Evolutionary conservation across 2,888 invertebrate species (phyloP), one percentile per base, ranked within the genome.

Genomic region (Lycia hirtaria): DNA sequence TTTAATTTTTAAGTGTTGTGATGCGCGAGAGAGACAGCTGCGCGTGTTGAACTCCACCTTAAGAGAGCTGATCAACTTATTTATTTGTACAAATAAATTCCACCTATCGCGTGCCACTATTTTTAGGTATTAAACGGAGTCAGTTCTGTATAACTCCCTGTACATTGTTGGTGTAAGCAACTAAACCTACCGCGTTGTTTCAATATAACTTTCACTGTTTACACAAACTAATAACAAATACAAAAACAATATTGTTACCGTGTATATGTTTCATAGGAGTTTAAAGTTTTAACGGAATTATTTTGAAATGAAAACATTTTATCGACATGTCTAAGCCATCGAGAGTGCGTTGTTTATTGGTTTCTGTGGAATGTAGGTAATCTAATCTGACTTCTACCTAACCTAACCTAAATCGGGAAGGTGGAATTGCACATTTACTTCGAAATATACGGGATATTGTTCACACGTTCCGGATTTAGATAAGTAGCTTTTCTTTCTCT

Each of bases 251-350:
- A 20, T 44, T 14, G n/a, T 26, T 48, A 28, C 33, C 20, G 35
- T 19, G 32, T 26, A 19, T 14, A 41, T 33, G 40, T 38, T 28
- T 40, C 19, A 47, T 51, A 26, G 37, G 45, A 45, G 45, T 50
- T 32, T 33, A 15, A 45, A 33, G 10, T 24, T 51, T 45, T 6
- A 19, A 24, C 7, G 47, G 51, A 51, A 40, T 28, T 41, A 51
- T 40, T 12, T 55, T 45, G 40, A 54, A 49, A 49, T 37, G n/a
- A 43, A 47, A 50, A 40, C 50, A 45, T 50, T 26, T 48, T 33
- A 43, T 43, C 35, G 43, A 43, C 15, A 24, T 37, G 14, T 37
- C 49, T 49, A 15, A 32, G 56, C 56, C 56, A 56, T 56, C 49
- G 44, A 50, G 44, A 56, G 9, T 19, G 10, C 9, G 40, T 47